phyloP scores from a whole-genome alignment of 2,888 invertebrate species.

The Melinaea menophilus region DNA sequence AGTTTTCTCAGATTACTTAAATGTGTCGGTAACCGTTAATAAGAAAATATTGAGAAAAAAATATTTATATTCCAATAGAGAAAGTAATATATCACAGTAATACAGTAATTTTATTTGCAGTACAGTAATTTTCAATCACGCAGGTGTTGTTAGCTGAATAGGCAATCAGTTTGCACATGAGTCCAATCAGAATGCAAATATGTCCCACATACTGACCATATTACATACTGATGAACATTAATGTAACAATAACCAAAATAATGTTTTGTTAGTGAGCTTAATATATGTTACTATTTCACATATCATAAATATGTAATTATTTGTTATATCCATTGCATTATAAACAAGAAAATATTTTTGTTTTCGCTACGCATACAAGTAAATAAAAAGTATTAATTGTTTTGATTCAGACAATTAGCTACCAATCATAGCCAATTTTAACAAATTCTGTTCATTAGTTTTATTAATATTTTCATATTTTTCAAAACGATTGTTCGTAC shows the following conservation, averaged over 20 bases:
- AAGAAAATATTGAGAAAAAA: not conserved
- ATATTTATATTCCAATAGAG: not conserved
- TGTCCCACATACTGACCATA: not conserved
- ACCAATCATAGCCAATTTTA: too few relatives aligned
- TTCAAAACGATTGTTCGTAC: too few relatives aligned
- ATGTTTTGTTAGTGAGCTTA: not conserved
- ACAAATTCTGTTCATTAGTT: too few relatives aligned
- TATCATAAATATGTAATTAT: too few relatives aligned
- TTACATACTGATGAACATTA: not conserved
- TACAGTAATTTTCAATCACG: not conserved
- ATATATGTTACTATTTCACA: not conserved
- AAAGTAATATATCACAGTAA: not conserved
- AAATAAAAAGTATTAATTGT: too few relatives aligned
- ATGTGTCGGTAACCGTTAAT: too few relatives aligned
- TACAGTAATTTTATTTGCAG: not conserved
- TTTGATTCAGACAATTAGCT: too few relatives aligned
- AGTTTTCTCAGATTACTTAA: too few relatives aligned
- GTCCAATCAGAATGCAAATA: constrained; percentile 2
- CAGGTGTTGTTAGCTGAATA: not conserved
- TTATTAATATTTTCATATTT: too few relatives aligned
- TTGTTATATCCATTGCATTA: too few relatives aligned
- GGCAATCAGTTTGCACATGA: not conserved
- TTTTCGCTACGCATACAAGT: too few relatives aligned
- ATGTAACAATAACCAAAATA: not conserved
- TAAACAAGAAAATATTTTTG: too few relatives aligned